Percentiles rank a stretch among this genome's conserved stretches.
These are phyloP conservation scores for Acleris laterana DNA, from an alignment of 2,888 invertebrate genomes.

Conservation along the genomic window DNA sequence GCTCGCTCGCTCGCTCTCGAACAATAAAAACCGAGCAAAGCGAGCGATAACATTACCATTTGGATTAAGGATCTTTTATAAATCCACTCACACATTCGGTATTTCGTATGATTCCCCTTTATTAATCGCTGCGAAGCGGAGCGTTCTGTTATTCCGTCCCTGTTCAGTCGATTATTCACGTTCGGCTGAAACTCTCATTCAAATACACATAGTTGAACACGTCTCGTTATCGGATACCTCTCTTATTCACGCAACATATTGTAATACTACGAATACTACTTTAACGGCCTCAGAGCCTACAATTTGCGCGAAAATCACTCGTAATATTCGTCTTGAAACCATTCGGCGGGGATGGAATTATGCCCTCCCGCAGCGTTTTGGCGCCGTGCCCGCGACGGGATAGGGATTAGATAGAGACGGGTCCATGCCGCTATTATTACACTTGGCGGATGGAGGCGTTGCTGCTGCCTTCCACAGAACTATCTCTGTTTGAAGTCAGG, in stretches of 20 bases:
- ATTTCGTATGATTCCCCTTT: background rate
- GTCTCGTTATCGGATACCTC: too few relatives aligned
- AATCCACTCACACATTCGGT: slow-evolving; percentile 1
- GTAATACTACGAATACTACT: background rate
- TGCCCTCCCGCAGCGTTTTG: slow-evolving; percentile 32
- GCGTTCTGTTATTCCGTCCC: slow-evolving; percentile 4
- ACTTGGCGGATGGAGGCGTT: background rate
- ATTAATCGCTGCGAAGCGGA: background rate
- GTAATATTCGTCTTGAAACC: slow-evolving; percentile 16
- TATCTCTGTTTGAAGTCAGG: too few relatives aligned
- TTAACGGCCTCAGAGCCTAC: background rate
- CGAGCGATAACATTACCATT: slow-evolving; percentile 3
- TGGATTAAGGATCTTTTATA: slow-evolving; percentile 10
- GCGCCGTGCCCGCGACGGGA: slow-evolving; percentile 27
- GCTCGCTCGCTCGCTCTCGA: slow-evolving; percentile 20
- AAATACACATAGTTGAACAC: background rate
- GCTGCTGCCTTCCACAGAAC: background rate
- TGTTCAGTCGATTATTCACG: slow-evolving; percentile 3
- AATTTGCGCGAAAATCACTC: slow-evolving; percentile 10
- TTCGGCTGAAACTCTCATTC: slow-evolving; percentile 1
- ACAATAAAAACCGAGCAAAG: slow-evolving; percentile 9
- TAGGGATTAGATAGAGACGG: slow-evolving; percentile 31
- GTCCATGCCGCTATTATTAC: slow-evolving; percentile 26
- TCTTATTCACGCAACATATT: background rate
- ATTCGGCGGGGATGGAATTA: slow-evolving; percentile 25